These are phyloP conservation scores for Apogon hyalosoma DNA, from an alignment of 2,797 vertebrate genomes.

Conservation along the genomic window DNA sequence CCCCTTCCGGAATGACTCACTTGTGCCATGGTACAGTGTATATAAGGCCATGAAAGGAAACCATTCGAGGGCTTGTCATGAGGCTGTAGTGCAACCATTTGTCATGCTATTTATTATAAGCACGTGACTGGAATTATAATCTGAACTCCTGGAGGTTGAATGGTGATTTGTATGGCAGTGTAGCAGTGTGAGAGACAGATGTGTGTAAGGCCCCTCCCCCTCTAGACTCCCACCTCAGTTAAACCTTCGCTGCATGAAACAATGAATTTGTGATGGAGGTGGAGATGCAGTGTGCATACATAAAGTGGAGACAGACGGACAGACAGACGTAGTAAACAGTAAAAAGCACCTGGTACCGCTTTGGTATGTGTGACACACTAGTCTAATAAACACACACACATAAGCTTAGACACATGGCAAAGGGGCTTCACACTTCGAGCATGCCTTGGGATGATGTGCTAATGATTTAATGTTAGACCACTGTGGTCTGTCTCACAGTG, in stretches of 20 bases:
- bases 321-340: constrained; percentile 20
- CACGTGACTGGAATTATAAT: constrained; percentile 35
- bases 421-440: constrained; percentile 11
- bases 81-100: constrained; percentile 36
- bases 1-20: constrained; percentile 29
- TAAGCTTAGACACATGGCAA: neutral
- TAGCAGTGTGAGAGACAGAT: constrained; percentile 20
- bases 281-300: neutral
- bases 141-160: constrained; percentile 43
- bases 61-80: constrained; percentile 39
- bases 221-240: constrained; percentile 1
- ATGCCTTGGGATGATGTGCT: constrained; percentile 26
- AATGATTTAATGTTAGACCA: constrained; percentile 34
- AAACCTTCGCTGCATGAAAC: constrained; percentile 19
- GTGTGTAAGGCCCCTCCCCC: neutral
- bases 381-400: constrained; percentile 14
- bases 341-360: constrained; percentile 32
- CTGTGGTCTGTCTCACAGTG: constrained; percentile 13
- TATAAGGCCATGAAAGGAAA: constrained; percentile 37
- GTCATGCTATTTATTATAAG: constrained; percentile 46
- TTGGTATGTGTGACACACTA: neutral
- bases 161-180: constrained; percentile 13
- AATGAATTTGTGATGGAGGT: neutral
- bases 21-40: constrained; percentile 20
- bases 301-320: neutral